Percentiles rank a stretch among this genome's conserved stretches.
Conservation (phyloP, 2,113 vertebrate genomes). For the Trogon melanurus region DNA sequence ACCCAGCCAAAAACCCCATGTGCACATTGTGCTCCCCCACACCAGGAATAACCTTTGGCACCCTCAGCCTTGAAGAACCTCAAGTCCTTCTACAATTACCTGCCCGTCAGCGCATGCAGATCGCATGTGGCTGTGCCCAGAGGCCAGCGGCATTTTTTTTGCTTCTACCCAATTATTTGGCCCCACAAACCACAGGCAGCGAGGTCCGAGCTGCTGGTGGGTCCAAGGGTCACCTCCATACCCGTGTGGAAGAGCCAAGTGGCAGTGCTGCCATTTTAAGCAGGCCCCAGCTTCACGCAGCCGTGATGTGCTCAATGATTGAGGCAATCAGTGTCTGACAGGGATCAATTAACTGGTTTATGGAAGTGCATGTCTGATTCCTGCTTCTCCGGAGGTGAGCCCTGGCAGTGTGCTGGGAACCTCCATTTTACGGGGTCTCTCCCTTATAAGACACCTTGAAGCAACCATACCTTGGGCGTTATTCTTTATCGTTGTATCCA, state of each 20-base stretch:
- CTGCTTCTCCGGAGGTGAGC: background rate
- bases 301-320: background rate
- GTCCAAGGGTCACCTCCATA: background rate
- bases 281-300: background rate
- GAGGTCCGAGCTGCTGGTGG: accelerated
- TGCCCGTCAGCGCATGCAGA: background rate
- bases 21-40: no score
- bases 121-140: accelerated
- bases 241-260: accelerated
- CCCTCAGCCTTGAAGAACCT: background rate
- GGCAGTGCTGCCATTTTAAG: background rate
- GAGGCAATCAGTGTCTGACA: background rate
- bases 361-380: background rate
- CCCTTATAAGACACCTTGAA: background rate
- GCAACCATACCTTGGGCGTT: background rate
- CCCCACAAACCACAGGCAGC: background rate
- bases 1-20: accelerated
- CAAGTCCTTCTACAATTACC: background rate
- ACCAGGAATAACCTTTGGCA: background rate
- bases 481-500: background rate
- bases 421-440: background rate
- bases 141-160: background rate
- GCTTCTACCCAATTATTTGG: background rate
- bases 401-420: accelerated
- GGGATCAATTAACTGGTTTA: background rate